These are phyloP conservation scores for Mormyrus iriodes DNA, from an alignment of 2,113 vertebrate genomes.

Conservation along the genomic window DNA sequence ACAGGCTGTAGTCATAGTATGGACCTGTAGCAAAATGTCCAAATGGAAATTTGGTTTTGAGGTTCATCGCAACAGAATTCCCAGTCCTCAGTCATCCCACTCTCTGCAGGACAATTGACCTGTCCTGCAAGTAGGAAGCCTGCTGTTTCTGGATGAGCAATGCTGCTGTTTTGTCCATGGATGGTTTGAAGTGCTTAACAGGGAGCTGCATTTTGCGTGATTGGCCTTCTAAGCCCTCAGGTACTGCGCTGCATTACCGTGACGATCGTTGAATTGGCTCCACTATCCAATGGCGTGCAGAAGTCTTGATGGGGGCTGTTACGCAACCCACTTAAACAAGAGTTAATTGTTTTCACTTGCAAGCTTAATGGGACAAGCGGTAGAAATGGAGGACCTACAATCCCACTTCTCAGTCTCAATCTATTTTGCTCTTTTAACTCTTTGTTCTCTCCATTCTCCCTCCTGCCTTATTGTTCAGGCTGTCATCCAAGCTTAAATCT, in stretches of 20 bases:
- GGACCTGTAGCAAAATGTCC: background rate
- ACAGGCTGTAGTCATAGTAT: background rate
- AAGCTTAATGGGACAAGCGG: background rate
- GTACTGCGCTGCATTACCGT: background rate
- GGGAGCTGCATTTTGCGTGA: background rate
- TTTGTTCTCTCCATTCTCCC: background rate
- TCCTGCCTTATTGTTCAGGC: background rate
- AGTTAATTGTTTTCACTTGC: constrained; percentile 18
- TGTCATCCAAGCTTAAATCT: background rate
- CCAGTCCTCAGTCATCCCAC: background rate
- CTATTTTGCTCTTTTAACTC: background rate
- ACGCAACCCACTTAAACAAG: background rate
- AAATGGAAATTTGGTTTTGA: background rate
- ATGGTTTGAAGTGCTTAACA: background rate
- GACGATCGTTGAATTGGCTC: background rate
- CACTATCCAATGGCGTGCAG: background rate
- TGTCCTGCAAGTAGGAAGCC: background rate
- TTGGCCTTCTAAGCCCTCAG: background rate
- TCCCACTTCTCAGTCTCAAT: background rate
- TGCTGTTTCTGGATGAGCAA: background rate
- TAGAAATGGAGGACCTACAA: background rate
- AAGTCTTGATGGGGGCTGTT: background rate
- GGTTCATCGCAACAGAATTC: background rate
- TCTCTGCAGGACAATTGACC: background rate
- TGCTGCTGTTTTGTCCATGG: background rate